Evolutionary conservation across 92 coral and sea anemone genomes (phyloP).

Genomic region (Micromussa lordhowensis): DNA sequence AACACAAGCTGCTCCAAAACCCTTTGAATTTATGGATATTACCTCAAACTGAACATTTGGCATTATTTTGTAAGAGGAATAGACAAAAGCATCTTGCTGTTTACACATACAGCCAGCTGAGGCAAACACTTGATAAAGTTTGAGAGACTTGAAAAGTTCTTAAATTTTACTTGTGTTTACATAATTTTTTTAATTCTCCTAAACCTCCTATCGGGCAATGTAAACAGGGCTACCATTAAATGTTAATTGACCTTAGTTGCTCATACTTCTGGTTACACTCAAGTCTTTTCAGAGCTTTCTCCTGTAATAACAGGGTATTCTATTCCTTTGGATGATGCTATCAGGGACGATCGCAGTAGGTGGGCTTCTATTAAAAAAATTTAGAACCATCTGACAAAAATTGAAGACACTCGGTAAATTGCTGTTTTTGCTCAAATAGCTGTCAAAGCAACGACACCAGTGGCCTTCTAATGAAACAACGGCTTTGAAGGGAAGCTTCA

Average conservation of each 20-base stretch:
- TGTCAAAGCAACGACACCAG: not conserved
- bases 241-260: not conserved
- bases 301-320: not conserved
- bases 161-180: not conserved
- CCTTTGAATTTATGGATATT: too few relatives aligned
- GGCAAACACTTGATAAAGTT: not conserved
- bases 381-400: not conserved
- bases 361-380: not conserved
- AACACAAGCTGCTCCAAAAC: too few relatives aligned
- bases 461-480: not conserved
- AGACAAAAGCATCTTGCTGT: not conserved
- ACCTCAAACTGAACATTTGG: not conserved
- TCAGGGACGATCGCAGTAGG: not conserved
- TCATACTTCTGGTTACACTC: not conserved
- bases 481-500: not conserved
- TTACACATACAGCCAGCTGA: not conserved
- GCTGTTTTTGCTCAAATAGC: not conserved
- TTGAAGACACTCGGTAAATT: not conserved
- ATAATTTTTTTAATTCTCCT: not conserved
- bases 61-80: not conserved
- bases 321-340: not conserved
- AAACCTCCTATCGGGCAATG: not conserved
- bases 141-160: not conserved
- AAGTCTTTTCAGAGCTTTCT: not conserved
- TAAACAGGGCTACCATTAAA: not conserved